Conservation (phyloP, 2,113 vertebrate genomes). For the Colossoma macropomum region DNA sequence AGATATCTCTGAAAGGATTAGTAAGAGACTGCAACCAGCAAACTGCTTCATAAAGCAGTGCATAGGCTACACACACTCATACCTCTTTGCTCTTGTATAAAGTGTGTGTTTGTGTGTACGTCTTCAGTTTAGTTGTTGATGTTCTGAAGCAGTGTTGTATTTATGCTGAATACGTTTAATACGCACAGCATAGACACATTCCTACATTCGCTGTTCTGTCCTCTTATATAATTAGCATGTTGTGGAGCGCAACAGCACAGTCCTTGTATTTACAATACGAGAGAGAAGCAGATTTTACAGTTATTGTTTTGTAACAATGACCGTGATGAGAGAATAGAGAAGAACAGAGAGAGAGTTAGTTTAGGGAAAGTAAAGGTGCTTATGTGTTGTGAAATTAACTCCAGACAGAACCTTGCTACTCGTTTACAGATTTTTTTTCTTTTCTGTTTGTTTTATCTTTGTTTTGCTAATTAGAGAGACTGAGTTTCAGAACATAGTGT, state of each 20-base stretch:
- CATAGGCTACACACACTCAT: slow-evolving; percentile 3
- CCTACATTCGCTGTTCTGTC: background rate
- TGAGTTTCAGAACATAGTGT: slow-evolving; percentile 25
- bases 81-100: background rate
- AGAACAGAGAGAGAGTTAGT: background rate
- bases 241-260: background rate
- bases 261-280: background rate
- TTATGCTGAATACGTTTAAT: background rate
- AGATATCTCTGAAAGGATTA: background rate
- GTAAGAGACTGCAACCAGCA: background rate
- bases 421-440: slow-evolving; percentile 4
- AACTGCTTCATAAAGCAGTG: background rate
- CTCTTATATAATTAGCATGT: background rate
- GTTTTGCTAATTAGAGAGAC: slow-evolving; percentile 63
- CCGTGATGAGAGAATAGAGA: background rate
- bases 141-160: slow-evolving; percentile 4
- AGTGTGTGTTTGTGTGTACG: background rate
- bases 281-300: background rate
- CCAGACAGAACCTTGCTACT: background rate
- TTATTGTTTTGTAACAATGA: background rate
- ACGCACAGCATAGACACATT: background rate
- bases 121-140: background rate
- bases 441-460: background rate
- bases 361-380: background rate
- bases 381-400: background rate